These are phyloP conservation scores for Cirrhinus molitorella DNA, from an alignment of 2,797 vertebrate species.

Conservation along the genomic window DNA sequence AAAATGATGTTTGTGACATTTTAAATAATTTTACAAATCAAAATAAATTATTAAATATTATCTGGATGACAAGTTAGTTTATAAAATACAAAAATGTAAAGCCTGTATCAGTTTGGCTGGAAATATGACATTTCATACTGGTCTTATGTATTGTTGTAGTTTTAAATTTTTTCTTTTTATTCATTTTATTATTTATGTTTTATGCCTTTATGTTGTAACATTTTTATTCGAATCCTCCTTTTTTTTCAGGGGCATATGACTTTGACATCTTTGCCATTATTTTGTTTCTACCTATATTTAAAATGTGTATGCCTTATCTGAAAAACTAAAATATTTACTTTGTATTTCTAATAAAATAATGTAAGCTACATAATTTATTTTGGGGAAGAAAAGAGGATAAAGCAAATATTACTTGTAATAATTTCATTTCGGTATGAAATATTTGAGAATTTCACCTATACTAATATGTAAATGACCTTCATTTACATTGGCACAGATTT, in stretches of 20 bases:
- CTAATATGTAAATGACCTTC: background rate
- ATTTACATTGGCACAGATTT: background rate
- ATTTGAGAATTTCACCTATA: background rate
- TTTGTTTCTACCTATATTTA: background rate
- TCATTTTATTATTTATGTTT: background rate
- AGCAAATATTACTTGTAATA: background rate
- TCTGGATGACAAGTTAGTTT: background rate
- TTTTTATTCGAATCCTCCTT: background rate
- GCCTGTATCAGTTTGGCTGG: background rate
- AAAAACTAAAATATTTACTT: background rate
- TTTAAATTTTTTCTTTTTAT: background rate
- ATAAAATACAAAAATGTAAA: background rate
- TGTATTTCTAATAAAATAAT: background rate
- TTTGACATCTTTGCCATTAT: background rate
- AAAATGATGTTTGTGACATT: background rate
- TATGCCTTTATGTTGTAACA: background rate
- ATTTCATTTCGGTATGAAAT: background rate
- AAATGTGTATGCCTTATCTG: background rate
- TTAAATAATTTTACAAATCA: background rate
- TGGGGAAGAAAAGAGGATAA: accelerated
- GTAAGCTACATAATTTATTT: background rate
- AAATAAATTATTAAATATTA: background rate
- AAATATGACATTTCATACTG: background rate
- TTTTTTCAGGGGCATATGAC: background rate
- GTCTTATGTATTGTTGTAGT: background rate